These are phyloP conservation scores for Falco concolor DNA, from an alignment of 2,797 vertebrate genomes.

Conservation along the genomic window DNA sequence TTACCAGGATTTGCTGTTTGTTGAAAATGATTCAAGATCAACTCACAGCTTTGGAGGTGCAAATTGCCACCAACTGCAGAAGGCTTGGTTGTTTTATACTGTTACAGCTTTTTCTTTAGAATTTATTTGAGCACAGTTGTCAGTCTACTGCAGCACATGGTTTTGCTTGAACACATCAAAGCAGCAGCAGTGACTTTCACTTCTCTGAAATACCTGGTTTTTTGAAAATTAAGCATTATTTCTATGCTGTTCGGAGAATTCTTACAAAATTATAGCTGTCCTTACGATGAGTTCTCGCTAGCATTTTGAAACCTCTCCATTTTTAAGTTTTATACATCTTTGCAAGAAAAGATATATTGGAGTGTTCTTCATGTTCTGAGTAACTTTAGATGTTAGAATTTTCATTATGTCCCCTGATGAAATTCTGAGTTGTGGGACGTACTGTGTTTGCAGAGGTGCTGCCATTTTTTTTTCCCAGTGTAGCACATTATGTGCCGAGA, in stretches of 20 bases:
- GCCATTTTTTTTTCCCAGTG: background rate
- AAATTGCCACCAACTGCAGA: constrained; percentile 2
- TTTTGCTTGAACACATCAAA: background rate
- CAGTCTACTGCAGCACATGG: background rate
- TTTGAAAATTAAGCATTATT: background rate
- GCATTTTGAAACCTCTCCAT: background rate
- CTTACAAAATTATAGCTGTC: background rate
- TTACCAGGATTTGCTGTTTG: background rate
- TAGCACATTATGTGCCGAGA: background rate
- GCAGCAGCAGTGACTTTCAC: background rate
- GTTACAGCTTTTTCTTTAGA: background rate
- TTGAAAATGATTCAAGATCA: background rate
- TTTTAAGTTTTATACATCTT: background rate
- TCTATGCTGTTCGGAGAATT: background rate
- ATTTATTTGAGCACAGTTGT: background rate
- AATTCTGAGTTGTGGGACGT: background rate
- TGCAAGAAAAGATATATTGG: background rate
- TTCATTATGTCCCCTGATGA: background rate
- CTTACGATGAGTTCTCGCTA: background rate
- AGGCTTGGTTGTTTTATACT: background rate
- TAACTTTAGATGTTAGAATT: background rate
- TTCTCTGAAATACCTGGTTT: background rate
- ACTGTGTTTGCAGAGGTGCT: background rate
- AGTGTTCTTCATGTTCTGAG: background rate
- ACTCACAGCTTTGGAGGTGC: background rate